phyloP scores from a whole-genome alignment of 1,140 invertebrate species.

The Megalonaias nervosa region DNA sequence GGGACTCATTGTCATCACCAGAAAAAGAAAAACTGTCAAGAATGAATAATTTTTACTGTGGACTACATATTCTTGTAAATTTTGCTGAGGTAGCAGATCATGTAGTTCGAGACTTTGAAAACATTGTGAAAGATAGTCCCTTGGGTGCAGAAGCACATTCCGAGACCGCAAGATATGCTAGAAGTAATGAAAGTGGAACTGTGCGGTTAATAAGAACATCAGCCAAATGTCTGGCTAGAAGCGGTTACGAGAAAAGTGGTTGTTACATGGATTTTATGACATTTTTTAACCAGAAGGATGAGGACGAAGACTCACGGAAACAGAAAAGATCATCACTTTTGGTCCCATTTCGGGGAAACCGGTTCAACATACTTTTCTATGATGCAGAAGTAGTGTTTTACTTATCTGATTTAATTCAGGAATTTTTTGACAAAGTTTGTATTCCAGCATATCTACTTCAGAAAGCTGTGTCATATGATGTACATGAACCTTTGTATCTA shows the following conservation, averaged over 20 bases:
- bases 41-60: conserved; percentile 33
- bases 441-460: conserved; percentile 22
- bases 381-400: conserved; percentile 32
- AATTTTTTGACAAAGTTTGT: conserved; percentile 26
- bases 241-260: no score
- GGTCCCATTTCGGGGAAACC: conserved; percentile 35
- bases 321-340: conserved; percentile 5
- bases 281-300: conserved; percentile 26
- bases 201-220: no score
- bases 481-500: conserved; percentile 18
- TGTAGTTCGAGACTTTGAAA: conserved; percentile 19
- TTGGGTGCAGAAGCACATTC: conserved; percentile 21
- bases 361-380: conserved; percentile 40
- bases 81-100: conserved; percentile 25
- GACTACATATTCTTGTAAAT: conserved; percentile 32
- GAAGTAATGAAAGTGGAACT: conserved; percentile 15
- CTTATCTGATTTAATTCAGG: conserved; percentile 21
- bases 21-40: conserved; percentile 21
- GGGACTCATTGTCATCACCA: no score
- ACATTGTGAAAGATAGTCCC: conserved; percentile 15
- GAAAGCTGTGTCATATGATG: conserved; percentile 29
- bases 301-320: conserved; percentile 4
- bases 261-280: conserved; percentile 24
- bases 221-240: no score
- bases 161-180: conserved; percentile 14